These are phyloP conservation scores for Leptopterna dolabrata DNA, from an alignment of 2,888 invertebrate genomes.

Conservation along the genomic window DNA sequence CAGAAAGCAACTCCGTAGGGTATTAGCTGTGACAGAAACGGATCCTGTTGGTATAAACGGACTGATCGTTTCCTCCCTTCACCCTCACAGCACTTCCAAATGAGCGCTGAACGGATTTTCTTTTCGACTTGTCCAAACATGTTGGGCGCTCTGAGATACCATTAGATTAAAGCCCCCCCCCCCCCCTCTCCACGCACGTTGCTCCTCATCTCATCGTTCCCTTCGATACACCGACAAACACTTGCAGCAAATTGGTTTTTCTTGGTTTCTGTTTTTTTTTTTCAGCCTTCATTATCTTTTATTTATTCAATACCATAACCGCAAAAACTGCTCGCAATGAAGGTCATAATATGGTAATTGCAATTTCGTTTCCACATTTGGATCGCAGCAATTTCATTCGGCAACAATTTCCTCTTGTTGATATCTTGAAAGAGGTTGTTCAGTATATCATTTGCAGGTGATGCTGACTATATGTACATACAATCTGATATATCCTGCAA, in stretches of 20 bases:
- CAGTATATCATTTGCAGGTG: too few species aligned
- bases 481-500: too few species aligned
- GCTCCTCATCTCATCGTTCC: not conserved
- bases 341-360: not conserved
- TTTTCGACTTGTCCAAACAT: slow-evolving; percentile 8
- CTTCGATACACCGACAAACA: slow-evolving; percentile 2
- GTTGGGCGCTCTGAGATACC: not conserved
- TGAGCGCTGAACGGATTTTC: not conserved
- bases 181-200: not conserved
- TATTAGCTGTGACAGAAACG: not conserved
- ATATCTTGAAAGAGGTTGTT: too few species aligned
- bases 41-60: not conserved
- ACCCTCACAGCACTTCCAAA: not conserved
- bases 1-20: not conserved
- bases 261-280: not conserved
- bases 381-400: too few species aligned
- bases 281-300: not conserved
- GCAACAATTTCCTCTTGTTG: too few species aligned
- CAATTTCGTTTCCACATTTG: not conserved
- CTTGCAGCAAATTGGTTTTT: not conserved
- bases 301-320: not conserved
- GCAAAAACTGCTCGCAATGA: not conserved
- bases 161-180: not conserved
- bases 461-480: too few species aligned
- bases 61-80: not conserved